Evolutionary conservation across 2,888 invertebrate species (phyloP).

Genomic region (Dasysyrphus albostriatus): DNA sequence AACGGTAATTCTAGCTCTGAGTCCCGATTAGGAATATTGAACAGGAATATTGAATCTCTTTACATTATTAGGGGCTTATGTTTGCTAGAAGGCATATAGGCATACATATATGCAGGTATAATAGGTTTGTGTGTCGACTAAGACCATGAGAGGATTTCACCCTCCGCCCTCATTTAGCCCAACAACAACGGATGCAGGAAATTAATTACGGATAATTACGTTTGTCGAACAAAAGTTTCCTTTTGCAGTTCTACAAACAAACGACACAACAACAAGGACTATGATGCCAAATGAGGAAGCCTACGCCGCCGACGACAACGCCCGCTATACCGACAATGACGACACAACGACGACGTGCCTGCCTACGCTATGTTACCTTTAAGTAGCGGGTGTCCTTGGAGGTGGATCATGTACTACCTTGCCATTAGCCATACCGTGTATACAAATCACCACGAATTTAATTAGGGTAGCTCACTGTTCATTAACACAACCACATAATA

Average conservation of each 20-base stretch:
- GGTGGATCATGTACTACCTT: slow-evolving; percentile 23
- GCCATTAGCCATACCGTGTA: slow-evolving; percentile 35
- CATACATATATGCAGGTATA: not conserved
- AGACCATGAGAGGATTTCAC: slow-evolving; percentile 1
- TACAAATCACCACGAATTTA: slow-evolving; percentile 52
- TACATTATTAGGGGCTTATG: not conserved
- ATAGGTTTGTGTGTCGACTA: not conserved
- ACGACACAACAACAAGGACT: not conserved
- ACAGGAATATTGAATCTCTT: slow-evolving; percentile 24
- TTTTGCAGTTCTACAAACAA: slow-evolving; percentile 7
- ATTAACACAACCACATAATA: slow-evolving; percentile 41
- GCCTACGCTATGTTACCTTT: slow-evolving; percentile 7
- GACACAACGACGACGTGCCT: slow-evolving; percentile 5
- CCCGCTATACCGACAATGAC: too few species aligned
- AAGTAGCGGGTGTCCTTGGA: slow-evolving; percentile 24
- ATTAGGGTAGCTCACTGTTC: slow-evolving; percentile 43
- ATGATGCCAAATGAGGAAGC: not conserved
- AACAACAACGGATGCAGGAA: not conserved
- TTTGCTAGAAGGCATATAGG: not conserved
- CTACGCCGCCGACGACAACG: not conserved
- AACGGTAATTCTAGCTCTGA: slow-evolving; percentile 30
- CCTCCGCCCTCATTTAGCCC: not conserved
- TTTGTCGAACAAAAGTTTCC: slow-evolving; percentile 39
- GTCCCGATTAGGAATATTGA: slow-evolving; percentile 44
- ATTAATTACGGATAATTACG: slow-evolving; percentile 53